Evolutionary conservation across 2,797 vertebrate genomes (phyloP).

Genomic region (Rhinoraja longicauda): DNA sequence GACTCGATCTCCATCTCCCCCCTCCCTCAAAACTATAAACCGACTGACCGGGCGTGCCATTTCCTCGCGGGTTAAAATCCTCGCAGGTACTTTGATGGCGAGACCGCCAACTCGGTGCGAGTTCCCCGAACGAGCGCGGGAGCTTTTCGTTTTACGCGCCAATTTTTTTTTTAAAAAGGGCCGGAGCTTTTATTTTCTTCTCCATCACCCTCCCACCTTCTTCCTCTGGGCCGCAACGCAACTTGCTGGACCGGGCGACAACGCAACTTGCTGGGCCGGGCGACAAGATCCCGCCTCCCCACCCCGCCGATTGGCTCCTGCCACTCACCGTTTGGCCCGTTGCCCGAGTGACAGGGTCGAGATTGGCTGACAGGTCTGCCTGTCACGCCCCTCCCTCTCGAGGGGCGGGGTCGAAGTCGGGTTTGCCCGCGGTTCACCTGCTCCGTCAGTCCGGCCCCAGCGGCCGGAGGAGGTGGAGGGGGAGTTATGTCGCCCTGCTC

Average conservation of each 20-base stretch:
- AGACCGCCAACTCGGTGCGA: no score
- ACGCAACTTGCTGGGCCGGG: conserved; percentile 50
- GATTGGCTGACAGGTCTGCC: neutral
- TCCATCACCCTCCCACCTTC: conserved; percentile 47
- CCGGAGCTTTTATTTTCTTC: neutral
- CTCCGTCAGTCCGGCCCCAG: neutral
- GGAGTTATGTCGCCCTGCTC: no score
- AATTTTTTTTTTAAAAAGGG: conserved; percentile 37
- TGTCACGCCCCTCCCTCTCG: no score
- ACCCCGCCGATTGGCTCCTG: conserved; percentile 44
- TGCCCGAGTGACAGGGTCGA: neutral
- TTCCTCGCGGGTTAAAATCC: no score
- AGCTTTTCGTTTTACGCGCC: conserved; percentile 47
- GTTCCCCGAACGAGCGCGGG: conserved; percentile 41
- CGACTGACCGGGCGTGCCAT: no score
- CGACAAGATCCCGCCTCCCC: neutral
- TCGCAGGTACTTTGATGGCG: no score
- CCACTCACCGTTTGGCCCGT: conserved; percentile 38
- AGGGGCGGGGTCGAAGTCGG: neutral
- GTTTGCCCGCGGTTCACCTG: neutral
- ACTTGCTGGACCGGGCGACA: conserved; percentile 52
- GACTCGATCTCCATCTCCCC: no score
- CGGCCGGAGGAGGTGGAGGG: no score
- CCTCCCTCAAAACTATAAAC: no score
- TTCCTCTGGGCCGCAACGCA: conserved; percentile 49